Evolutionary conservation across 2,888 invertebrate species (phyloP), one percentile per base, ranked within the genome.

Genomic region (Drosophila bunnanda): DNA sequence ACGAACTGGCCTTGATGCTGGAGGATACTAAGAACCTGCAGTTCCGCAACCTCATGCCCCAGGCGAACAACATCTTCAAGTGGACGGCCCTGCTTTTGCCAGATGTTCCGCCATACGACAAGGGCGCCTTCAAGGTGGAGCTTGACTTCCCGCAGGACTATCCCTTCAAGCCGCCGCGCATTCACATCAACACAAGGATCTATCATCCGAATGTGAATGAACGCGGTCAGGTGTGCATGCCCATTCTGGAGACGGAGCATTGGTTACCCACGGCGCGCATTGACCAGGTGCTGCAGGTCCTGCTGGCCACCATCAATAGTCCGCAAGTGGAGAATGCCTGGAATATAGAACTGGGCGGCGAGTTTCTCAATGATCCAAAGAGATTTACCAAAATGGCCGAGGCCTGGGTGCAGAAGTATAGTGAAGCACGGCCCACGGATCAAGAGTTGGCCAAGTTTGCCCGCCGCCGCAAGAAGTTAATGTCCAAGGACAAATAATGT

Each of bases 231-330:
- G 96, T 99, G 12, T 99, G 99, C 93, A 93, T 99, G 91, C 98
- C 99, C 15, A 99, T 99, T 80, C 98, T 99, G 89, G 97, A 96
- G 92, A 96, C 98, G 44, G 99, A 99, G 92, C 98, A 99, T 93
- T 99, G 99, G 99, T 99, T 99, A 93, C 99, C 99, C 60, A 99
- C 99, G 57, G 98, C 99, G 6, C 98, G 98, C 94, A 99, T 99
- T 86, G 99, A 99, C 93, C 98, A 99, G 95, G 98, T 99, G 64
- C 96, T 99, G 90, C 97, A 98, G 94, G 96, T 99, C n/a, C 93
- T 99, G 90, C 96, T 99, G 85, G 97, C 98, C 32, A 94, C 99
- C 92, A 98, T 99, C 36, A 98, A 99, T 92, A 98, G 98, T 92
- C 99, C 99, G 0, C 99, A 99, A 92, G 98, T 99, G 4, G 99